Conservation (phyloP, 2,113 vertebrate species). For the Dinomys branickii region DNA sequence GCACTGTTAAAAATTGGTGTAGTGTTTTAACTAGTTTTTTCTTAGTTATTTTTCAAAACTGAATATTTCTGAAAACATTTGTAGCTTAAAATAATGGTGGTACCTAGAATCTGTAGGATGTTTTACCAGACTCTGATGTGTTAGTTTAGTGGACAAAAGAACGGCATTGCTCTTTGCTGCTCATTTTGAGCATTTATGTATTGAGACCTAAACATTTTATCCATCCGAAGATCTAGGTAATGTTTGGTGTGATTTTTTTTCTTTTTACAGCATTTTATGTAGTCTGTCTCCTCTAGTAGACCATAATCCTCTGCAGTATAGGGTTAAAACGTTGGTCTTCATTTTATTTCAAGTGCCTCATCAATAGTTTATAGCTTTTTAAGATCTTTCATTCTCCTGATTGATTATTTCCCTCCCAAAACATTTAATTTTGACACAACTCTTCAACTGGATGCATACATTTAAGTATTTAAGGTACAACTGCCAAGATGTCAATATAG, state of each 20-base stretch:
- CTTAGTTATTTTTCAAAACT: constrained; percentile 20
- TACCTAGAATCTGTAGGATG: background rate
- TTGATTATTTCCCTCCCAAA: constrained; percentile 59
- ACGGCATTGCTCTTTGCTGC: constrained; percentile 31
- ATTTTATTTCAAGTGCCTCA: constrained; percentile 37
- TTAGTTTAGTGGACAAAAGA: constrained; percentile 37
- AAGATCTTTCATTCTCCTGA: constrained; percentile 37
- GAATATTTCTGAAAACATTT: constrained; percentile 7
- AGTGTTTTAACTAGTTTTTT: background rate
- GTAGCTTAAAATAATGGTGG: background rate
- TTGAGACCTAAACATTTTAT: constrained; percentile 49
- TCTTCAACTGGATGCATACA: constrained; percentile 62
- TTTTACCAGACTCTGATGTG: background rate
- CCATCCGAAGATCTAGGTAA: background rate
- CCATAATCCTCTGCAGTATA: background rate
- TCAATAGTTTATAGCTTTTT: background rate
- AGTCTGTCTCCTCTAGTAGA: background rate
- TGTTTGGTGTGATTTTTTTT: background rate
- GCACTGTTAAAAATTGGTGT: background rate
- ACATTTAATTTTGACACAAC: constrained; percentile 46
- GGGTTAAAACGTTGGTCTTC: background rate
- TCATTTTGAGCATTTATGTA: constrained; percentile 58
- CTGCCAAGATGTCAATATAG: constrained; percentile 61
- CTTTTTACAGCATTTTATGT: background rate
- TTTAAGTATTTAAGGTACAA: constrained; percentile 63